Conservation (phyloP, 2,888 invertebrate genomes). For the Psylliodes chrysocephalus region DNA sequence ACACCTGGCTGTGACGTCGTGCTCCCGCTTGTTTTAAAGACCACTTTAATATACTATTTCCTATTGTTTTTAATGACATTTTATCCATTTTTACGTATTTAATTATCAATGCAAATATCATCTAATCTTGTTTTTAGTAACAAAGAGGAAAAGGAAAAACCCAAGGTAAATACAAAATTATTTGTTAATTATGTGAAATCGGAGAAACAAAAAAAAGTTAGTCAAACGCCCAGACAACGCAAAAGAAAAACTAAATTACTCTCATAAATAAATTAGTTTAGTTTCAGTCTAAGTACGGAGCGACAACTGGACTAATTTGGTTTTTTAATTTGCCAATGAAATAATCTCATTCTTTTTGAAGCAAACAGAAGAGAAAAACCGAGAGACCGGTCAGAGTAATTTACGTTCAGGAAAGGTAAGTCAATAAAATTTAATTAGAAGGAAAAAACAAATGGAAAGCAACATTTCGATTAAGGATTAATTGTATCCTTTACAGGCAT, state of each 20-base stretch:
- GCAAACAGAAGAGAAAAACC: slow-evolving; percentile 12
- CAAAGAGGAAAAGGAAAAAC: no score
- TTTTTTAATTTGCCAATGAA: slow-evolving; percentile 27
- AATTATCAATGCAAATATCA: no score
- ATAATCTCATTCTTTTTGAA: slow-evolving; percentile 31
- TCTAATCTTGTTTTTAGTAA: no score
- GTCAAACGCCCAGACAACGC: slow-evolving; percentile 12
- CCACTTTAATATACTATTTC: no score
- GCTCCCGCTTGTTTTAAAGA: no score
- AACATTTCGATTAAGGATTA: slow-evolving; percentile 49
- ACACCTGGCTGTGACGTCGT: no score
- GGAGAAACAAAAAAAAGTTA: slow-evolving; percentile 4
- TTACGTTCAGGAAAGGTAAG: slow-evolving; percentile 34
- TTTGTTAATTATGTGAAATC: slow-evolving; percentile 24
- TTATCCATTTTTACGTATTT: no score
- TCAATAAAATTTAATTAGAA: slow-evolving; percentile 43
- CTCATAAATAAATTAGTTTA: slow-evolving; percentile 28
- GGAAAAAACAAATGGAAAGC: slow-evolving; percentile 42
- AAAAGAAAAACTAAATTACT: slow-evolving; percentile 31
- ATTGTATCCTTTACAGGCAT: slow-evolving; percentile 50
- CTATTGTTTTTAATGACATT: no score
- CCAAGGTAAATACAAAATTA: slow-evolving; percentile 12
- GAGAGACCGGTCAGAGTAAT: slow-evolving; percentile 15
- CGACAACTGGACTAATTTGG: slow-evolving; percentile 31
- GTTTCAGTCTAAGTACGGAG: slow-evolving; percentile 21